Percentiles rank a stretch among this genome's conserved stretches.
Conservation (phyloP, 1,140 invertebrate species). For the Charaxes varanes region DNA sequence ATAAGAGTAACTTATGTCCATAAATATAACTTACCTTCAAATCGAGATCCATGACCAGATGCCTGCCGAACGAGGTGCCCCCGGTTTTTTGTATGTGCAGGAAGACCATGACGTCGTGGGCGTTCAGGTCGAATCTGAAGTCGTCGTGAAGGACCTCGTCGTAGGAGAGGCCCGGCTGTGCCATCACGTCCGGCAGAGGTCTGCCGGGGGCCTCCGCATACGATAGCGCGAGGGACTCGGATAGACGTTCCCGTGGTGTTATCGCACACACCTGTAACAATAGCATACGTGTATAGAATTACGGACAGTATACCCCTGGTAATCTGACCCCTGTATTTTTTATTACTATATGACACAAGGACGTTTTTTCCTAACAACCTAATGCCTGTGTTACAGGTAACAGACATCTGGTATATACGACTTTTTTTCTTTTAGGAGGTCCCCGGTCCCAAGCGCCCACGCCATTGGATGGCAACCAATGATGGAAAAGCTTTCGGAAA, state of each 20-base stretch:
- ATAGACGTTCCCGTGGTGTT: constrained; percentile 76
- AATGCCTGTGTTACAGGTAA: too few species aligned
- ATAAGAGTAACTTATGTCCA: too few species aligned
- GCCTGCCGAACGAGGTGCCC: constrained; percentile 95
- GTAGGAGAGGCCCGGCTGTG: constrained; percentile 80
- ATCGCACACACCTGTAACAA: constrained; percentile 81
- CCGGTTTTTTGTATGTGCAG: constrained; percentile 96
- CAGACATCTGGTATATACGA: too few species aligned
- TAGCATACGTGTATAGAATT: too few species aligned
- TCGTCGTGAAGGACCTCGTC: constrained; percentile 90
- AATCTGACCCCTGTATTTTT: too few species aligned
- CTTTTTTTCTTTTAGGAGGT: too few species aligned
- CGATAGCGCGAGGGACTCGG: constrained; percentile 56
- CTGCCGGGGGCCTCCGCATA: constrained; percentile 76
- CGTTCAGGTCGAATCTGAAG: constrained; percentile 91
- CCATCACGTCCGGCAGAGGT: constrained; percentile 71
- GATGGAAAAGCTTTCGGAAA: too few species aligned
- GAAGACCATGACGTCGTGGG: constrained; percentile 97
- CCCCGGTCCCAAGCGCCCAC: too few species aligned
- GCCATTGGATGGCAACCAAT: too few species aligned
- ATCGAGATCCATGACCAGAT: constrained; percentile 95
- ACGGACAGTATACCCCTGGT: too few species aligned
- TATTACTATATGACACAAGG: too few species aligned
- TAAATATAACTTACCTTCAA: constrained; percentile 74
- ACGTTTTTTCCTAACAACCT: too few species aligned